Base-by-base conservation (phyloP, 1,140 invertebrate species). In the Drosophila kikkawai region DNA sequence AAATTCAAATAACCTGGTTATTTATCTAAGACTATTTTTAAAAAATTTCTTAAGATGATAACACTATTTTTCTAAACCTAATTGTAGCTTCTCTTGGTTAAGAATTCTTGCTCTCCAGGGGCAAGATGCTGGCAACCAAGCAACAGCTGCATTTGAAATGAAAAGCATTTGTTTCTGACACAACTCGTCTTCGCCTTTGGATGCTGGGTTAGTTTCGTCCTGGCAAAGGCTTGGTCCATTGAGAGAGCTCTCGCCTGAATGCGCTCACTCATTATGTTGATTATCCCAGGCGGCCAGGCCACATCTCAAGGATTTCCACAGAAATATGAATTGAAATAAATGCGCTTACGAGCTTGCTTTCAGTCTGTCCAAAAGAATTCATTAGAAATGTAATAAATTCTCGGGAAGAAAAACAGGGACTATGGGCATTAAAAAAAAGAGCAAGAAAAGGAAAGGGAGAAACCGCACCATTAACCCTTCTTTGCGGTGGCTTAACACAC, bases 291-390 rank as follows among this genome's bases (percentile, higher is more conserved):
- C 73, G 85, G 74, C 58, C 63, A 39, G 53, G 53, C 85, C 34
- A 48, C 66, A 69, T 60, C 57, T 59, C 57, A 58, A 69, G 53
- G 48, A 63, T 68, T 80, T 68, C 55, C 36, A 63, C 65, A 80
- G 82, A 81, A 88, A 88, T 88, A 88, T 88, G 84, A 88, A 88
- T 88, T 84, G 84, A 88, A 90, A 88, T 90, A 88, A 88, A 88
- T 84, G 85, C 81, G 85, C 84, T 84, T 90, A 88, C 85, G 37
- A 56, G 65, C 70, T 75, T 67, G 75, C 63, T 68, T 79, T 37
- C 45, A 36, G 41, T 48, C 71, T 42, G 55, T 55, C 22, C 64
- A 36, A 53, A 39, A 70, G 75, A 81, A 85, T 88, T 88, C 80
- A 87, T 88, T 84, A 84, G 77, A 90, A 84, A 75, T 69, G 84